These are phyloP conservation scores for Parnassius mnemosyne DNA, from an alignment of 2,888 invertebrate species.

Conservation along the genomic window DNA sequence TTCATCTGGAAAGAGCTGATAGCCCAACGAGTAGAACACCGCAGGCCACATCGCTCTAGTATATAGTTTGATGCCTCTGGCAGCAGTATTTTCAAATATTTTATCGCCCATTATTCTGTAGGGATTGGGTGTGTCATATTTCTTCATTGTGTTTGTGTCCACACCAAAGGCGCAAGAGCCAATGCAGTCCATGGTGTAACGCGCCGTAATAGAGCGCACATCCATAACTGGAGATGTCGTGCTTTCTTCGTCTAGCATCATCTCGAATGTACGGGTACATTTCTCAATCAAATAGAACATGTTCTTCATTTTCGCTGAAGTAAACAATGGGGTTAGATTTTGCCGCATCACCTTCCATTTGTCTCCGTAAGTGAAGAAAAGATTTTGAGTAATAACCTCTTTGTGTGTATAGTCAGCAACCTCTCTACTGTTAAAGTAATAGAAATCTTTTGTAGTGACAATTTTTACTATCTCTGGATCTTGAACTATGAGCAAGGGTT, in stretches of 20 bases:
- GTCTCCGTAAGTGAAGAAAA: conserved; percentile 55
- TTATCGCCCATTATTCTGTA: conserved; percentile 43
- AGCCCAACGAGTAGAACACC: conserved; percentile 50
- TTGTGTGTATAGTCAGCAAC: conserved; percentile 42
- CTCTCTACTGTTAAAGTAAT: conserved; percentile 58
- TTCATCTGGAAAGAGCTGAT: conserved; percentile 39
- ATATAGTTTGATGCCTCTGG: conserved; percentile 40
- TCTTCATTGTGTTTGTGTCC: conserved; percentile 47
- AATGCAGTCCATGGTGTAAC: conserved; percentile 57
- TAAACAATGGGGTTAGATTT: conserved; percentile 57
- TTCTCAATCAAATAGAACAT: conserved; percentile 60
- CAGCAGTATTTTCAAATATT: conserved; percentile 42
- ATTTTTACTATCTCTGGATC: conserved; percentile 54
- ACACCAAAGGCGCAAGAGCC: conserved; percentile 57
- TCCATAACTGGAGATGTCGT: conserved; percentile 37
- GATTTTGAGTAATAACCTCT: conserved; percentile 44
- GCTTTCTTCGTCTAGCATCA: conserved; percentile 39
- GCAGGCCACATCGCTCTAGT: conserved; percentile 50
- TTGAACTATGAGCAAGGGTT: conserved; percentile 54
- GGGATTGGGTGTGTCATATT: conserved; percentile 38
- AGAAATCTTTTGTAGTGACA: conserved; percentile 56
- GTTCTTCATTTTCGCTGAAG: conserved; percentile 58
- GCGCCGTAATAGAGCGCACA: conserved; percentile 39
- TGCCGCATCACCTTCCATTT: conserved; percentile 59
- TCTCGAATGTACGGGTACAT: conserved; percentile 44